Evolutionary conservation across 2,113 vertebrate species (phyloP).

Genomic region (Scatophagus argus): DNA sequence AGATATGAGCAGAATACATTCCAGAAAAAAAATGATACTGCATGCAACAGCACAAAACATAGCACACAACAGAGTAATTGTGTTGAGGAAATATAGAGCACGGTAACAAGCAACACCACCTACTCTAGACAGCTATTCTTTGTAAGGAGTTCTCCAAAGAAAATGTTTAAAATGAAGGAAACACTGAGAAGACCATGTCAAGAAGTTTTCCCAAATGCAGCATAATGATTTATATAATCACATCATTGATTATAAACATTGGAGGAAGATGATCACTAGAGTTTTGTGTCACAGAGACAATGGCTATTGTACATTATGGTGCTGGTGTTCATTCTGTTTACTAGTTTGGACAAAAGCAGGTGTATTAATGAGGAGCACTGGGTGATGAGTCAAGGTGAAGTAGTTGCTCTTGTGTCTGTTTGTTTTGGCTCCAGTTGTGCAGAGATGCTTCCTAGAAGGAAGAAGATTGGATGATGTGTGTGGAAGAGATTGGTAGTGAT

Average conservation of each 20-base stretch:
- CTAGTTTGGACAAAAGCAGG: background rate
- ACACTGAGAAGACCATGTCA: background rate
- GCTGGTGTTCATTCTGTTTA: background rate
- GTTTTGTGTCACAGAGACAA: no score
- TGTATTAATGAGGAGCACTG: conserved; percentile 13
- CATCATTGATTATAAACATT: background rate
- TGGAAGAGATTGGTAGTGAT: conserved; percentile 16
- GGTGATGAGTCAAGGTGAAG: background rate
- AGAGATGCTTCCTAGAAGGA: background rate
- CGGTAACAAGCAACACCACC: background rate
- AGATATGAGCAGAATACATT: background rate
- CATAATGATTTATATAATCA: no score
- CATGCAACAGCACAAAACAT: background rate
- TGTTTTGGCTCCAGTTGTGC: background rate
- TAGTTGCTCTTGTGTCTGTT: background rate
- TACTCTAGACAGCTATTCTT: no score
- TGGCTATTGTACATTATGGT: background rate
- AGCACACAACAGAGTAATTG: background rate
- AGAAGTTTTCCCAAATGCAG: background rate
- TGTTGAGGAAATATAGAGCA: background rate
- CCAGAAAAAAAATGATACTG: background rate
- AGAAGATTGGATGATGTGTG: background rate
- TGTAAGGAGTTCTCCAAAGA: background rate
- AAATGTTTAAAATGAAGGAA: background rate
- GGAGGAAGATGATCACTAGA: background rate